Evolutionary conservation across 1,140 invertebrate species (phyloP), one percentile per base, ranked within the genome.

Genomic region (Cardiocondyla obscurior): DNA sequence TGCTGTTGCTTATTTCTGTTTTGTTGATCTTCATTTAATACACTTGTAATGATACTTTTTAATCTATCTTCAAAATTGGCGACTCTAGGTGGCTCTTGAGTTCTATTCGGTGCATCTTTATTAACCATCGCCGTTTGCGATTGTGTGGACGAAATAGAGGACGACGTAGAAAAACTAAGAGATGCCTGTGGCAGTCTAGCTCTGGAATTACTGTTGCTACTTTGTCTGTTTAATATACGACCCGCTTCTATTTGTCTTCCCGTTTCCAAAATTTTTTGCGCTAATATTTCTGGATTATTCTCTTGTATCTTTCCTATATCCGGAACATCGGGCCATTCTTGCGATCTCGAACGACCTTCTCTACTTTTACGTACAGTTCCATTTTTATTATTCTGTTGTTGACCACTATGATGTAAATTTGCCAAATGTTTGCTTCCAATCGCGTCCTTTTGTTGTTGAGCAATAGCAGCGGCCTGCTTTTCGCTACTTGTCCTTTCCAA

Each of bases 1-100:
- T 93, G 92, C 42, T 92, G 92, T 53, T 94, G 93, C 62, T 93
- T 93, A 67, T 92, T 94, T 39, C 95, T 93, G 81, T 95, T 95
- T 76, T 95, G 95, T 81, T 96, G 95, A 92, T 98, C 97, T 91
- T 98, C 97, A 92, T 98, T 98, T 3, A 99, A 92, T 22, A 97
- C 97, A 49, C 97, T 97, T 3, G 97, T 98, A 69, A 99, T 98
- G 64, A 99, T 98, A 92, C 97, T 97, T 92, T 98, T 98, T 4
- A 99, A 94, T n/a, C 97, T 95, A 92, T 98, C 97, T 91, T 98
- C 97, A 91, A 98, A 98, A 92, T 98, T 97, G 25, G 96, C 96
- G 28, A 98, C 97, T 89, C 97, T 96, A 0, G 97, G 97, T 16
- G 97, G 96, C 91, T 98, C 97, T 88, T 97, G 96, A 77, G 95